Conservation (phyloP, 1,140 invertebrate species). For the Hyposmocoma kahamanoa region DNA sequence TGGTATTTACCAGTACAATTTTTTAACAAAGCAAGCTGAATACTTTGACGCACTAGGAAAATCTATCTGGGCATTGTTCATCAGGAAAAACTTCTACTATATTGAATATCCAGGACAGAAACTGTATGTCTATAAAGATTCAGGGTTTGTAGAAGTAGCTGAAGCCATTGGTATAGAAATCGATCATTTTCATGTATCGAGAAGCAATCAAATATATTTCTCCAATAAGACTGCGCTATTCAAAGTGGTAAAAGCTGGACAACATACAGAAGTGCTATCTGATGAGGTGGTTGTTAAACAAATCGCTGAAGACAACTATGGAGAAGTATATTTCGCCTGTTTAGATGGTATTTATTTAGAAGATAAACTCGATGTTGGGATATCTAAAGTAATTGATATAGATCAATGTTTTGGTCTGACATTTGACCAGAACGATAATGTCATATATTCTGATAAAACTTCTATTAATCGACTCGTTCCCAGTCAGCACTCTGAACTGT, state of each 20-base stretch:
- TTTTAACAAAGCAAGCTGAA: slow-evolving; percentile 38
- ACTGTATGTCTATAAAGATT: slow-evolving; percentile 42
- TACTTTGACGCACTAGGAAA: slow-evolving; percentile 51
- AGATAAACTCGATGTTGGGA: slow-evolving; percentile 40
- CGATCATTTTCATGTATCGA: slow-evolving; percentile 47
- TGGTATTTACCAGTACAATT: slow-evolving; percentile 59
- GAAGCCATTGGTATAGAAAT: slow-evolving; percentile 47
- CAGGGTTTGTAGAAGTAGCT: slow-evolving; percentile 40
- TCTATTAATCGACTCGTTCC: slow-evolving; percentile 38
- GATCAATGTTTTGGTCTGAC: slow-evolving; percentile 44
- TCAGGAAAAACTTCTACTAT: slow-evolving; percentile 52
- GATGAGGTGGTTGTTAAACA: slow-evolving; percentile 38
- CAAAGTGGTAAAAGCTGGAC: slow-evolving; percentile 36
- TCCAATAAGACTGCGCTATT: slow-evolving; percentile 51
- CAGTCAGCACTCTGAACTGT: slow-evolving; percentile 26
- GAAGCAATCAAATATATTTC: slow-evolving; percentile 43
- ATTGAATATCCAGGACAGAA: slow-evolving; percentile 55
- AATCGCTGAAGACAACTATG: slow-evolving; percentile 49
- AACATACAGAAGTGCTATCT: slow-evolving; percentile 20
- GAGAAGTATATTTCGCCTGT: slow-evolving; percentile 49
- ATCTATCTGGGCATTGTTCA: slow-evolving; percentile 52
- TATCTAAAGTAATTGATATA: slow-evolving; percentile 38
- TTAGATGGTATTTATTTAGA: slow-evolving; percentile 46
- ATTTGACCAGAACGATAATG: slow-evolving; percentile 43
- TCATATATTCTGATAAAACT: slow-evolving; percentile 45